These are phyloP conservation scores for Callopanchax toddi DNA, from an alignment of 2,113 vertebrate genomes.

Conservation along the genomic window DNA sequence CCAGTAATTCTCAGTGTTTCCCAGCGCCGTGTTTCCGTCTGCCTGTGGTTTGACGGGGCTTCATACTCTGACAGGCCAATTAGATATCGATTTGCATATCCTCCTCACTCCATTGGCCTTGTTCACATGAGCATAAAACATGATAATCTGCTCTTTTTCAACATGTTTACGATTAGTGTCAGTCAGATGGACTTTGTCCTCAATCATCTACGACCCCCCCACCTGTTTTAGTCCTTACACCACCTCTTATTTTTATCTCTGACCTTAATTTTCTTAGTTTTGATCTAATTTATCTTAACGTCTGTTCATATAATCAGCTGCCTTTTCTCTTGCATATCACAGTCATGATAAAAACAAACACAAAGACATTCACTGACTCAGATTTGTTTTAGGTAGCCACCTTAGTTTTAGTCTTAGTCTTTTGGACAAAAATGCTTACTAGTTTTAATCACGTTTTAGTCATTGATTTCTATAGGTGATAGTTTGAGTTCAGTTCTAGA, in stretches of 20 bases:
- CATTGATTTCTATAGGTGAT: no score
- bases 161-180: slow-evolving; percentile 61
- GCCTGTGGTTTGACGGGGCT: slow-evolving; percentile 62
- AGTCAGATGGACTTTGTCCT: slow-evolving; percentile 44
- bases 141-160: slow-evolving; percentile 69
- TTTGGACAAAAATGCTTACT: no score
- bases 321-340: slow-evolving; percentile 7
- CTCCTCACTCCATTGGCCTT: slow-evolving; percentile 69
- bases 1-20: slow-evolving; percentile 57
- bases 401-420: no score
- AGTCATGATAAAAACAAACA: slow-evolving; percentile 12
- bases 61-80: slow-evolving; percentile 78
- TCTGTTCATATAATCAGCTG: background rate
- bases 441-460: no score
- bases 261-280: slow-evolving; percentile 21
- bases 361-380: no score
- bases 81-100: slow-evolving; percentile 81
- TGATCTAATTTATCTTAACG: slow-evolving; percentile 1
- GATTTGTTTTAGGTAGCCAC: no score
- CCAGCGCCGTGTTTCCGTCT: slow-evolving; percentile 7
- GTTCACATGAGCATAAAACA: slow-evolving; percentile 76
- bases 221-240: background rate
- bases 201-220: slow-evolving; percentile 46
- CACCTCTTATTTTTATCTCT: slow-evolving; percentile 7
- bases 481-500: no score